phyloP scores from a whole-genome alignment of 2,888 invertebrate genomes.

The Nineta flava region DNA sequence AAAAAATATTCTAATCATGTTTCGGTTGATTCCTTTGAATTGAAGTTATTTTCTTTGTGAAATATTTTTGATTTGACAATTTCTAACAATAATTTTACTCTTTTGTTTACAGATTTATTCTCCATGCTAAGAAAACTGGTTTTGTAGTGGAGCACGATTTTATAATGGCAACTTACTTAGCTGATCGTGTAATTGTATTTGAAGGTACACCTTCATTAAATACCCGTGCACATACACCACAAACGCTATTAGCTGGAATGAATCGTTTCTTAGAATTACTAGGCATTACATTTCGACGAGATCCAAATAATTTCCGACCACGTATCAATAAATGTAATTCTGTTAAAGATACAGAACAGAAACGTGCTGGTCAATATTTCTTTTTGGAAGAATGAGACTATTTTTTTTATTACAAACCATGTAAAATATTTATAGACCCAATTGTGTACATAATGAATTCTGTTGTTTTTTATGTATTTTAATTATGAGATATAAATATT shows the following conservation, averaged over 20 bases:
- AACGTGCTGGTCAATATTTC: constrained; percentile 94
- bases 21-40: too few species aligned
- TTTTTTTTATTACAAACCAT: not conserved
- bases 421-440: too few species aligned
- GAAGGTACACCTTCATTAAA: constrained; percentile 85
- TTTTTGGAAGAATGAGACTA: constrained; percentile 80
- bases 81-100: constrained; percentile 1
- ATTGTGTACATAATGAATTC: too few species aligned
- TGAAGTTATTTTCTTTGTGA: too few species aligned
- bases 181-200: constrained; percentile 96
- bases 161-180: constrained; percentile 99
- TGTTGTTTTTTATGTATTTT: too few species aligned
- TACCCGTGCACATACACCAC: constrained; percentile 82
- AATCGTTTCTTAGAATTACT: constrained; percentile 89
- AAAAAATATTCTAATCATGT: too few species aligned
- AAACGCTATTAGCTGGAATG: constrained; percentile 92
- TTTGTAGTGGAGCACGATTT: constrained; percentile 99
- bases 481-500: too few species aligned
- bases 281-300: constrained; percentile 94
- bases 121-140: constrained; percentile 98
- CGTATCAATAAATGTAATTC: constrained; percentile 94
- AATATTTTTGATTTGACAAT: too few species aligned
- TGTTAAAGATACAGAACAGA: constrained; percentile 97
- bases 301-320: constrained; percentile 97
- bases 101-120: constrained; percentile 55